Evolutionary conservation across 2,888 invertebrate genomes (phyloP), one percentile per base, ranked within the genome.

Genomic region (Hylaea fasciaria): DNA sequence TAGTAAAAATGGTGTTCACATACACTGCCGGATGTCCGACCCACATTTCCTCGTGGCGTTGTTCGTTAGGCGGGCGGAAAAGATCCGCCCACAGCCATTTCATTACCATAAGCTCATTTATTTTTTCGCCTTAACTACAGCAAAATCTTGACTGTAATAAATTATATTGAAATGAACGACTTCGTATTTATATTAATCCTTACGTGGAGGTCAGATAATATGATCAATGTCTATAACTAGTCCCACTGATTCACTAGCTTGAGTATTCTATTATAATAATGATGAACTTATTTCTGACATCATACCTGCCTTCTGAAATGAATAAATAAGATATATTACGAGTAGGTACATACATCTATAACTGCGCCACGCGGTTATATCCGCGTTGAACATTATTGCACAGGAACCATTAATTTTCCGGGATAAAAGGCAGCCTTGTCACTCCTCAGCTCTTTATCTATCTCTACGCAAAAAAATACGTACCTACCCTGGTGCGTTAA

Each of bases 1-100:
- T 22, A 54, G 48, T 48, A 50, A 61, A 73, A 76, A 73, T 68
- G 66, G 70, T 57, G 67, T 72, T 82, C 76, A 74, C 59, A 78
- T 77, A 82, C 76, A 77, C 72, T 68, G 74, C 74, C 87, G 88
- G 85, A 86, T 46, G 68, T 89, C 88, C 89, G 89, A 80, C 72
- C 80, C 78, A 77, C 78, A 79, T 83, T 87, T 78, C 80, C 83
- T 67, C 49, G 32, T 64, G 68, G 69, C 48, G 58, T 65, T 78
- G 74, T 79, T 74, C 73, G 74, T 77, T 73, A 68, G 70, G 73
- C 73, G 73, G 77, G 76, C 64, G 71, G 66, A 51, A 67, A 56
- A 65, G 70, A 67, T 70, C 71, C 68, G 68, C 70, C 72, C 62
- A 63, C 62, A 62, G 55, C 43, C n/a, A 50, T 48, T 66, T 73